Percentiles rank a stretch among this genome's conserved stretches.
Evolutionary conservation across 2,797 vertebrate species (phyloP).

Genomic region (Premnoplex brunnescens): DNA sequence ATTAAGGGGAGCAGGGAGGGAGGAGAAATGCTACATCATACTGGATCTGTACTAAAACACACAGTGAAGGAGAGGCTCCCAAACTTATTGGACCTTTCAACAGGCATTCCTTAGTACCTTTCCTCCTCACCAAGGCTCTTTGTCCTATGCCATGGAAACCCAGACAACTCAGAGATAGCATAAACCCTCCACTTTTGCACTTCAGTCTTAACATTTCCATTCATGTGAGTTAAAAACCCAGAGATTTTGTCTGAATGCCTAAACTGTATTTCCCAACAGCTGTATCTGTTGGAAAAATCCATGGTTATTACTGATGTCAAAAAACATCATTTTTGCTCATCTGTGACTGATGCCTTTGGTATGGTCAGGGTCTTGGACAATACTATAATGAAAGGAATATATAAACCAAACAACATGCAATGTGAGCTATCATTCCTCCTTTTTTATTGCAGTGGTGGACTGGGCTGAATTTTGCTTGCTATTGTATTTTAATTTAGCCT

Average conservation of each 20-base stretch:
- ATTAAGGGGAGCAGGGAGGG: neutral
- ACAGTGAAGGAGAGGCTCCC: neutral
- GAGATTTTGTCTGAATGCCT: neutral
- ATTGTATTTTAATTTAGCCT: neutral
- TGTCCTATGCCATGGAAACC: accelerated
- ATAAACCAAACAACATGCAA: neutral
- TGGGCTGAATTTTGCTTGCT: neutral
- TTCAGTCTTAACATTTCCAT: neutral
- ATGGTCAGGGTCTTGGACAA: neutral
- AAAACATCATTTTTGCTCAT: neutral
- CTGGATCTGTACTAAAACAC: neutral
- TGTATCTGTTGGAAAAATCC: neutral
- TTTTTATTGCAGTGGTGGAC: neutral
- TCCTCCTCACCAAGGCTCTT: neutral
- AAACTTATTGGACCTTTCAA: neutral
- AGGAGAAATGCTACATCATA: neutral
- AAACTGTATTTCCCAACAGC: neutral
- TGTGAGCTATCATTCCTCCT: neutral
- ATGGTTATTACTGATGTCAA: neutral
- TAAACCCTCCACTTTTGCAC: neutral
- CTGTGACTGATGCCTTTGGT: neutral
- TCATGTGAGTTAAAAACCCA: neutral
- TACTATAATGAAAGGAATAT: neutral
- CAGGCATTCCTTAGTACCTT: neutral
- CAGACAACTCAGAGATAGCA: neutral